Percentiles rank a stretch among this genome's conserved stretches.
phyloP scores from a whole-genome alignment of 2,888 invertebrate species.

The Exephanes ischioxanthus region DNA sequence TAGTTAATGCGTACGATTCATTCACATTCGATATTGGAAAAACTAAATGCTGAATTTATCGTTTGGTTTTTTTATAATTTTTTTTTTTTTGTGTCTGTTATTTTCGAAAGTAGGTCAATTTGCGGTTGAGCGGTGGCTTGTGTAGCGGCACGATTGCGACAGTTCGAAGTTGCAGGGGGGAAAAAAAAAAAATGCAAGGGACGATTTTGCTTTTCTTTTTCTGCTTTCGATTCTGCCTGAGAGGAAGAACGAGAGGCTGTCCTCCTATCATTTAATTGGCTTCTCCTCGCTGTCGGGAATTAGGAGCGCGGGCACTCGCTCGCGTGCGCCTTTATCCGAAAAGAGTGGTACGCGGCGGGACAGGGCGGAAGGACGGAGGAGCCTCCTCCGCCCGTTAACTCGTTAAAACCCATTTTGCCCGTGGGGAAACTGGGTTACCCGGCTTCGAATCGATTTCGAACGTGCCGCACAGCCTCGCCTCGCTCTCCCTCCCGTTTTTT shows the following conservation, averaged over 20 bases:
- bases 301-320: slow-evolving; percentile 34
- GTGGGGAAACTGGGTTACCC: slow-evolving; percentile 67
- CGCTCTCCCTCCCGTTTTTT: neutral
- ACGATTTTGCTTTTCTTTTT: slow-evolving; percentile 34
- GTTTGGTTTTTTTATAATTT: neutral
- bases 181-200: slow-evolving; percentile 18
- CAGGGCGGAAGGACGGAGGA: slow-evolving; percentile 19
- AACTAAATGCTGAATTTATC: neutral
- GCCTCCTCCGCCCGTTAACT: slow-evolving; percentile 44
- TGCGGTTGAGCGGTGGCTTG: slow-evolving; percentile 5
- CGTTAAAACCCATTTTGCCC: slow-evolving; percentile 67
- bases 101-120: slow-evolving; percentile 31
- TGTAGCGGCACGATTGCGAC: neutral
- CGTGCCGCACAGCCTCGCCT: slow-evolving; percentile 9
- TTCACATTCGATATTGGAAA: neutral
- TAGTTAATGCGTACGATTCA: neutral
- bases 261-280: slow-evolving; percentile 61
- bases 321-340: slow-evolving; percentile 29
- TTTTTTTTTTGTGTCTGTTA: slow-evolving; percentile 1
- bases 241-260: slow-evolving; percentile 23
- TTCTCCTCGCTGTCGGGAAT: slow-evolving; percentile 54
- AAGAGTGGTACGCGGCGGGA: neutral
- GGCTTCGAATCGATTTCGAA: slow-evolving; percentile 64
- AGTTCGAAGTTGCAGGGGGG: neutral
- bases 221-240: slow-evolving; percentile 27